Evolutionary conservation across 2,888 invertebrate species (phyloP), one percentile per base, ranked within the genome.

Genomic region (Drosophila kanekoi): DNA sequence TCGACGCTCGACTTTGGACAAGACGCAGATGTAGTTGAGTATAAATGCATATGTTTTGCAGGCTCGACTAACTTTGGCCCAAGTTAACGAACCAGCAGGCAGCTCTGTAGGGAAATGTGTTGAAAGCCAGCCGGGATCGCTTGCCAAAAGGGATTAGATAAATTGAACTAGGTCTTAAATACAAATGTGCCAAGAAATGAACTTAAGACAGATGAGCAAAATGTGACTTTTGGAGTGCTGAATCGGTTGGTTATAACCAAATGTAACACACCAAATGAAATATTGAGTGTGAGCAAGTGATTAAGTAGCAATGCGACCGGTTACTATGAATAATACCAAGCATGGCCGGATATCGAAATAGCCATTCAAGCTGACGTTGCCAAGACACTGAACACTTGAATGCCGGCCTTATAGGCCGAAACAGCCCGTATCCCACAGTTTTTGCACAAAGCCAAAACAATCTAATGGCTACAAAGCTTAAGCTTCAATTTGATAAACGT

Each of bases 401-500:
- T 13, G 23, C 9, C 40, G 23, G n/a, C n/a, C 10, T 23, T 53
- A 53, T 59, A 64, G 51, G 49, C n/a, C n/a, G 51, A 38, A 59
- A 57, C 52, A 57, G 9, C 43, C 44, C 8, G 6, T 23, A 58
- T 33, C n/a, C 32, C 37, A 11, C 16, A 32, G 48, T 33, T 35
- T 43, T 47, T 11, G 6, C 13, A 37, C 44, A 53, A 58, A 66
- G 54, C 72, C 65, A 67, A 58, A 70, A 66, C 76, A 79, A 72
- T 63, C 65, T 67, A 72, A 81, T 74, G 64, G 79, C 67, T 62
- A 53, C 63, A 62, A 72, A 75, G 64, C 77, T 54, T 83, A 81
- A 84, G 82, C 85, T 72, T 70, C 80, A 80, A 82, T 81, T 84
- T 84, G 77, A 79, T 68, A 67, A 84, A 82, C 76, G 71, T 56